phyloP scores from a whole-genome alignment of 2,113 vertebrate species.

The Pachyramphus minor region DNA sequence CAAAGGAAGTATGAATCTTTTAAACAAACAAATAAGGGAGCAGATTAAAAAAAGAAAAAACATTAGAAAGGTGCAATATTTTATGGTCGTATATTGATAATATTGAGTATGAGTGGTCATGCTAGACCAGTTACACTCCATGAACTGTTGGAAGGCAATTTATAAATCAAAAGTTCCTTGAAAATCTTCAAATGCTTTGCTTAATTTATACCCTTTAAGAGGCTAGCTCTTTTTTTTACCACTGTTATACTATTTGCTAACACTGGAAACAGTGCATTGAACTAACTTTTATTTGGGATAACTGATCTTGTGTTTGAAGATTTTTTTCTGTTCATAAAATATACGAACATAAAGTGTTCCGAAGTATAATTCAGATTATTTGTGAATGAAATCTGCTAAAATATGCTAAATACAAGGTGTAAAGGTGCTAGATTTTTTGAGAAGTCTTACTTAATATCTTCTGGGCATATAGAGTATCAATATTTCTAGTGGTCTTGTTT shows the following conservation, averaged over 20 bases:
- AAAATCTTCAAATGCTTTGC: background rate
- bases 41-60: background rate
- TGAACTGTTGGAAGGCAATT: background rate
- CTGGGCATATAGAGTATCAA: background rate
- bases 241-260: background rate
- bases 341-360: fast-evolving
- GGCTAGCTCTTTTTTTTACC: background rate
- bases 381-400: background rate
- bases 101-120: background rate
- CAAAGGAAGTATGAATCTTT: background rate
- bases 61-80: background rate
- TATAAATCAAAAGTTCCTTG: background rate
- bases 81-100: fast-evolving
- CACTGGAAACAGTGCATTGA: background rate
- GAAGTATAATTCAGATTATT: background rate
- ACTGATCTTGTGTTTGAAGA: background rate
- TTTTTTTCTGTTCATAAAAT: background rate
- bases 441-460: background rate
- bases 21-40: background rate
- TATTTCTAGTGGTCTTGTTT: background rate
- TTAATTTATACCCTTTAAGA: background rate
- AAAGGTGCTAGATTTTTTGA: background rate
- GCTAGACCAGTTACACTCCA: background rate
- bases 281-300: background rate
- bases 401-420: background rate